Base-by-base conservation (phyloP, 2,113 vertebrate genomes). In the Eptatretus burgeri region DNA sequence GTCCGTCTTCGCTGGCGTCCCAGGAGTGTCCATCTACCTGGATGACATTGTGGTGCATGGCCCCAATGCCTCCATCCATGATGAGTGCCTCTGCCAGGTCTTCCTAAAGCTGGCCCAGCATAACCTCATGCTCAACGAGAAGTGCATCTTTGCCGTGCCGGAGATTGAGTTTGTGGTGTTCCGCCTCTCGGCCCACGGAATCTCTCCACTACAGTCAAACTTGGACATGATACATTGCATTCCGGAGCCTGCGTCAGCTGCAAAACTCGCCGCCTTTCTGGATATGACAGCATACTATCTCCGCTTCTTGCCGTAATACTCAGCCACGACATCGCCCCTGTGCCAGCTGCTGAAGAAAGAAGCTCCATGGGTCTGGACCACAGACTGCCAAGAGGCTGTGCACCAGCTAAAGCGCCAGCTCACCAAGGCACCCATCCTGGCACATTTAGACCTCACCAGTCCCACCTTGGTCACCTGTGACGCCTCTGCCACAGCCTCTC, bases 161-260 rank as follows among this genome's bases (percentile, higher is more conserved):
- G 27, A 41, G 27, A 41, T 41, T 7, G 27, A 7, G 27, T 41
- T 41, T 41, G 27, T 41, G 27, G 27, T 3, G 27, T 41, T 41
- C 27, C 27, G 7, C 27, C 27, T 41, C 3, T 41, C 3, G 7
- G 27, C 27, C 27, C 27, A 41, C 10, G 13, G 62, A 9, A 13
- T 63, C 62, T 16, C 62, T 10, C 13, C 62, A 63, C n/a, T 63
- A 18, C 62, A 63, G 5, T 63, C 62, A 9, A 63, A 63, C n/a
- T 14, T 17, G 1, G 17, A 63, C 3, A 16, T 16, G 5, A 63
- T 63, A 5, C 62, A 63, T 5, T 10, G 17, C 62, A 63, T 63
- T 18, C 62, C 62, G n/a, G 17, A 63, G 13, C 62, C 62, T 41
- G 49, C 62, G 5, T 27, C 62, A 12, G 5, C 10, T 16, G 62